Conservation (phyloP, 2,888 invertebrate genomes). For the Cheilosia grossa region DNA sequence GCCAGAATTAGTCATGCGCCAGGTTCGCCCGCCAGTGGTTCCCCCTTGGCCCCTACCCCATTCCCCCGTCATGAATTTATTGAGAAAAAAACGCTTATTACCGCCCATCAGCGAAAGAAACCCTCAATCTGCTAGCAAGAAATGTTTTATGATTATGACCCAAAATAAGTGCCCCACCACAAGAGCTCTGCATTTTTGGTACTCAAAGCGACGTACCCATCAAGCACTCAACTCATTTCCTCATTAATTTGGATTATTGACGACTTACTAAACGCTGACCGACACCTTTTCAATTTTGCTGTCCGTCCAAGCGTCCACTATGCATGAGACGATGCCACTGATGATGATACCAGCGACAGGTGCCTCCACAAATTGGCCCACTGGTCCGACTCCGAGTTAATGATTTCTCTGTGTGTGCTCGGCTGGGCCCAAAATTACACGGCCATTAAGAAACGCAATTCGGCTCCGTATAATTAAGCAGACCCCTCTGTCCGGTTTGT, state of each 20-base stretch:
- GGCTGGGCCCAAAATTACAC: slow-evolving; percentile 60
- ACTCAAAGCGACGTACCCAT: slow-evolving; percentile 35
- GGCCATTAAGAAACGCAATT: slow-evolving; percentile 71
- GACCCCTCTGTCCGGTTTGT: slow-evolving; percentile 38
- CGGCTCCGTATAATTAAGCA: slow-evolving; percentile 68
- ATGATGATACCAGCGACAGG: slow-evolving; percentile 66
- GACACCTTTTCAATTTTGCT: slow-evolving; percentile 60
- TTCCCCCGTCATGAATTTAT: slow-evolving; percentile 34
- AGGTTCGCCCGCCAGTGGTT: not conserved
- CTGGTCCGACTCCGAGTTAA: slow-evolving; percentile 37
- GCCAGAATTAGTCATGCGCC: not conserved
- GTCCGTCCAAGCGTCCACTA: slow-evolving; percentile 21
- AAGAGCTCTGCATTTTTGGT: not conserved
- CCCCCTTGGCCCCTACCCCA: not conserved
- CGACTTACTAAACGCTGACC: slow-evolving; percentile 72
- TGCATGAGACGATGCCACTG: slow-evolving; percentile 10
- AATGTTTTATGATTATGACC: slow-evolving; percentile 61
- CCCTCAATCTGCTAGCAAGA: slow-evolving; percentile 4
- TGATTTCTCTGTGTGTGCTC: slow-evolving; percentile 32
- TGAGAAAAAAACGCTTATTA: slow-evolving; percentile 37
- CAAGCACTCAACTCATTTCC: slow-evolving; percentile 52
- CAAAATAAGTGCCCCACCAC: slow-evolving; percentile 51
- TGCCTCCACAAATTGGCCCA: slow-evolving; percentile 64
- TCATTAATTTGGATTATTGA: slow-evolving; percentile 74
- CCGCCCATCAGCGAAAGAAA: slow-evolving; percentile 28